phyloP scores from a whole-genome alignment of 2,888 invertebrate species.

The Bibio marci region DNA sequence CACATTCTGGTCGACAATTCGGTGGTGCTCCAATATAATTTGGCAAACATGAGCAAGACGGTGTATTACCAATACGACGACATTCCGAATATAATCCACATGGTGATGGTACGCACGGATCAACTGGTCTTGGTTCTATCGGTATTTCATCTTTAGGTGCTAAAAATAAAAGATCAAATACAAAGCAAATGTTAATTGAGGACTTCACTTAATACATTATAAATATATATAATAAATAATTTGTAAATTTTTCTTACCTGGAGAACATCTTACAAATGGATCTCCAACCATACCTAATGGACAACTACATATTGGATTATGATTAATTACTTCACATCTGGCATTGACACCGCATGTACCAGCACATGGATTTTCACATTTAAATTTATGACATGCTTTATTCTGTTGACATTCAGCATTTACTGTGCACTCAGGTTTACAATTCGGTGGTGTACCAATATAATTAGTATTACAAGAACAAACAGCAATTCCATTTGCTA shows the following conservation, averaged over 20 bases:
- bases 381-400: constrained; percentile 65
- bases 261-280: constrained; percentile 57
- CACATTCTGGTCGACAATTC: constrained; percentile 46
- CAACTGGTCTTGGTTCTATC: constrained; percentile 17
- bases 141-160: neutral
- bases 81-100: constrained; percentile 56
- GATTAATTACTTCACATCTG: constrained; percentile 56
- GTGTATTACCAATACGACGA: constrained; percentile 37
- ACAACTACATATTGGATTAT: constrained; percentile 69
- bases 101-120: constrained; percentile 56
- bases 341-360: constrained; percentile 66
- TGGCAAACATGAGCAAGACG: constrained; percentile 44
- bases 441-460: constrained; percentile 62
- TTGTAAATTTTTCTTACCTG: constrained; percentile 32
- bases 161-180: too few relatives aligned
- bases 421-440: constrained; percentile 67
- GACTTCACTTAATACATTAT: too few relatives aligned
- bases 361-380: constrained; percentile 66
- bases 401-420: constrained; percentile 66
- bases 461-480: constrained; percentile 61
- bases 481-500: constrained; percentile 49
- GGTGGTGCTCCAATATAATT: constrained; percentile 52
- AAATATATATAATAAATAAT: too few relatives aligned
- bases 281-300: constrained; percentile 50
- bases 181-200: too few relatives aligned